phyloP scores from a whole-genome alignment of 2,797 vertebrate species.

The Yasuhikotakia modesta region DNA sequence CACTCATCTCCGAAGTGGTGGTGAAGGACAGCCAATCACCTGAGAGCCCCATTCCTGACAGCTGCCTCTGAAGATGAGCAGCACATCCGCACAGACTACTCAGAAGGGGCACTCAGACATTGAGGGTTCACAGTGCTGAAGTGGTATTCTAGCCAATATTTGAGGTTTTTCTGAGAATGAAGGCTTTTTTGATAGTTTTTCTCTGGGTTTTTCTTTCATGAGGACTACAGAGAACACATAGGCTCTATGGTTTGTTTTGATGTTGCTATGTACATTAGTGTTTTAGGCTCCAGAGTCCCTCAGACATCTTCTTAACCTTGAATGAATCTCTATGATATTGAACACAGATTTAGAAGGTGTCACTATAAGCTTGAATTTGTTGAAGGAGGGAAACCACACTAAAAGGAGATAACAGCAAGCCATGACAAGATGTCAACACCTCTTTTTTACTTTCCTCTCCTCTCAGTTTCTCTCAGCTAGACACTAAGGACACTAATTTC shows the following conservation, averaged over 20 bases:
- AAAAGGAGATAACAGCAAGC: not conserved
- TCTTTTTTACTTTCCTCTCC: not conserved
- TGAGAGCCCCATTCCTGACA: constrained; percentile 22
- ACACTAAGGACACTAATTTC: not conserved
- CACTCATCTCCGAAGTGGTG: constrained; percentile 46
- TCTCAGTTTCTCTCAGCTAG: not conserved
- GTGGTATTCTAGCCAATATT: constrained; percentile 23
- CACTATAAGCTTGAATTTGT: not conserved
- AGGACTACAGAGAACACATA: constrained; percentile 15
- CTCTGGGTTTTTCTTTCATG: constrained; percentile 20
- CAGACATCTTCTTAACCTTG: constrained; percentile 8
- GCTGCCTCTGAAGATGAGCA: constrained; percentile 42
- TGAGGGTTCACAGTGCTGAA: not conserved
- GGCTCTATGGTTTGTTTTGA: constrained; percentile 21
- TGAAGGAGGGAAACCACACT: not conserved
- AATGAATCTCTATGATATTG: not conserved
- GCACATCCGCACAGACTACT: constrained; percentile 7
- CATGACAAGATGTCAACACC: not conserved
- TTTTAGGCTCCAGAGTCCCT: constrained; percentile 9
- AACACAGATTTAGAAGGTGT: not conserved
- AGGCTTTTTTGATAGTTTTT: constrained; percentile 12
- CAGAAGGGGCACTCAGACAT: constrained; percentile 8
- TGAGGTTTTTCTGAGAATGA: constrained; percentile 11
- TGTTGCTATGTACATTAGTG: constrained; percentile 13
- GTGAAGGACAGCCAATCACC: constrained; percentile 46